phyloP scores from a whole-genome alignment of 2,113 vertebrate species.

The Tyrannus savana region DNA sequence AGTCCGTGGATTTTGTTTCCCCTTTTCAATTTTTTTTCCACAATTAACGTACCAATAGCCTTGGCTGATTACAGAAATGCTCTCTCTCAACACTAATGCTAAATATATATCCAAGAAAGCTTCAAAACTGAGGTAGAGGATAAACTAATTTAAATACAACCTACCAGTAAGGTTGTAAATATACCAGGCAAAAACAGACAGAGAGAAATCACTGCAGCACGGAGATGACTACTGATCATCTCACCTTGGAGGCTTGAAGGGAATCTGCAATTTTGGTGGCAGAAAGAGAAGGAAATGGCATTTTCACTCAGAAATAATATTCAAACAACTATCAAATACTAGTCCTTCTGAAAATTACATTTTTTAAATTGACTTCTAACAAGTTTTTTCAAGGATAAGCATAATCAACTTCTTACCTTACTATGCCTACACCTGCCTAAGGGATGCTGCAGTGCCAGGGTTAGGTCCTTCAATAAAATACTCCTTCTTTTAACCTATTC shows the following conservation, averaged over 20 bases:
- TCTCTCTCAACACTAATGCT: not conserved
- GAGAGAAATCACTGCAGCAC: not conserved
- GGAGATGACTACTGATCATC: not conserved
- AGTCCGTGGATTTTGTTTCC: not conserved
- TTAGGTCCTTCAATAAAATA: not conserved
- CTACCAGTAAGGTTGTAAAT: not conserved
- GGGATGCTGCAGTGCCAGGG: not conserved
- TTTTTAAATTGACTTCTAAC: not conserved
- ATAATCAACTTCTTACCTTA: not conserved
- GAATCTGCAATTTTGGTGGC: not conserved
- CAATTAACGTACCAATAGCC: not conserved
- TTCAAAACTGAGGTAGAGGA: not conserved
- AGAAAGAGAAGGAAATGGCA: not conserved
- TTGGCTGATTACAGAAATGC: not conserved
- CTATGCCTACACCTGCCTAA: not conserved
- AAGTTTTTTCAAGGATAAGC: not conserved
- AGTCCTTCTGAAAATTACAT: not conserved
- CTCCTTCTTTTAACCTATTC: not conserved
- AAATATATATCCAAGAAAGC: not conserved
- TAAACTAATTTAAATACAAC: not conserved
- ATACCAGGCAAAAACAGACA: not conserved
- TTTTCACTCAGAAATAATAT: not conserved
- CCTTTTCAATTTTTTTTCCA: rapidly evolving
- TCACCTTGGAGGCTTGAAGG: not conserved
- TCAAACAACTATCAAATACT: not conserved